phyloP scores from a whole-genome alignment of 2,888 invertebrate genomes.

The Autographa pulchrina region DNA sequence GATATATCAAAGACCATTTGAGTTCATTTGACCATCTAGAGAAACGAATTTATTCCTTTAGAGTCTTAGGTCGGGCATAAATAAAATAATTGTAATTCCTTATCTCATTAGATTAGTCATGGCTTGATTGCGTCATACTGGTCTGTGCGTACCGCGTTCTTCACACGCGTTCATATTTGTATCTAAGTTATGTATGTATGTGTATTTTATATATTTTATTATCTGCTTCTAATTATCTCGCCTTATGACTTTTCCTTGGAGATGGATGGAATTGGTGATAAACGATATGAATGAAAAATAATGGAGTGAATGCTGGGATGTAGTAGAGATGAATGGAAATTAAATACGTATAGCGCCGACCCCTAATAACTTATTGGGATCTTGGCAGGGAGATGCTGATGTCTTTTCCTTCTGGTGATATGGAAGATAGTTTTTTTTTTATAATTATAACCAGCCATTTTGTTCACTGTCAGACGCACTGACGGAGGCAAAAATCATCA shows the following conservation, averaged over 20 bases:
- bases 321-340: too few species aligned
- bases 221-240: neutral
- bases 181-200: slow-evolving; percentile 8
- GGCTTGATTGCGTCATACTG: slow-evolving; percentile 76
- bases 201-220: slow-evolving; percentile 4
- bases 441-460: neutral
- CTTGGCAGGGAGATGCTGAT: too few species aligned
- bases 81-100: slow-evolving; percentile 84
- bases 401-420: too few species aligned
- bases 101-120: slow-evolving; percentile 87
- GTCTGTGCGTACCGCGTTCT: slow-evolving; percentile 54
- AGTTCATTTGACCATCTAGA: slow-evolving; percentile 40
- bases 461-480: neutral
- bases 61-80: slow-evolving; percentile 67
- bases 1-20: slow-evolving; percentile 33
- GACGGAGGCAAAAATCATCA: neutral
- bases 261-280: neutral
- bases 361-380: too few species aligned
- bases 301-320: too few species aligned
- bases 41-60: slow-evolving; percentile 56
- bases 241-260: neutral
- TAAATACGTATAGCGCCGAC: too few species aligned
- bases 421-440: too few species aligned
- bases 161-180: slow-evolving; percentile 38
- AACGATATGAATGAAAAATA: too few species aligned